These are phyloP conservation scores for Lontra canadensis DNA, from an alignment of 2,113 vertebrate genomes.

Conservation along the genomic window DNA sequence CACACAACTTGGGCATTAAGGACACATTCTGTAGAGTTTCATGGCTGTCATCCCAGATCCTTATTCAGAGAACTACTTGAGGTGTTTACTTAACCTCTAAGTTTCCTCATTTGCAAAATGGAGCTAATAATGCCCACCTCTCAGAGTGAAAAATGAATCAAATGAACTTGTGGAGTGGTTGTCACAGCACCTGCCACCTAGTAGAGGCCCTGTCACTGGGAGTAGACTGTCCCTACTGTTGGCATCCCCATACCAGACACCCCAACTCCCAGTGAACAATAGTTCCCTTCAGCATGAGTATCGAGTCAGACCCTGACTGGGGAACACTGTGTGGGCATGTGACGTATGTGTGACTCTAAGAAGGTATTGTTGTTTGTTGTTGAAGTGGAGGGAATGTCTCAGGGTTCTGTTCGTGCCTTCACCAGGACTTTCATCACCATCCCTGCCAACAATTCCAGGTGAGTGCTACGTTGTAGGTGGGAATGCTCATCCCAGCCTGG, in stretches of 20 bases:
- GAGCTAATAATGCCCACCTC: background rate
- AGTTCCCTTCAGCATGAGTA: background rate
- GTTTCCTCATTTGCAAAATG: background rate
- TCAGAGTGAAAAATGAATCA: background rate
- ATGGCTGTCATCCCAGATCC: background rate
- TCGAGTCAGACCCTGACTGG: background rate
- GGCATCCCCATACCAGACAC: background rate
- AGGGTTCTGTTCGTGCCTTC: slow-evolving; percentile 87
- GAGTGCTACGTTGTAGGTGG: background rate
- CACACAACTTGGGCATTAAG: background rate
- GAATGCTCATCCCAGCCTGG: background rate
- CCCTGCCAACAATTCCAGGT: slow-evolving; percentile 84
- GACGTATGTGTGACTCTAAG: background rate
- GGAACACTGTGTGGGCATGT: background rate
- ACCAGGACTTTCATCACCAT: slow-evolving; percentile 88
- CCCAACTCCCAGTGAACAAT: background rate
- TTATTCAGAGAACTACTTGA: background rate
- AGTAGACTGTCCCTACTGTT: background rate
- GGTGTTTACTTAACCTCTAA: background rate
- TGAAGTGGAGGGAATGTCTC: slow-evolving; percentile 84
- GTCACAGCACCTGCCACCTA: background rate
- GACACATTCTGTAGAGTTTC: background rate
- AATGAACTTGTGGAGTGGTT: background rate
- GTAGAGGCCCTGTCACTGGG: background rate
- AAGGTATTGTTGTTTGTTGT: background rate